phyloP scores from a whole-genome alignment of 2,113 vertebrate species.

The Daubentonia madagascariensis region DNA sequence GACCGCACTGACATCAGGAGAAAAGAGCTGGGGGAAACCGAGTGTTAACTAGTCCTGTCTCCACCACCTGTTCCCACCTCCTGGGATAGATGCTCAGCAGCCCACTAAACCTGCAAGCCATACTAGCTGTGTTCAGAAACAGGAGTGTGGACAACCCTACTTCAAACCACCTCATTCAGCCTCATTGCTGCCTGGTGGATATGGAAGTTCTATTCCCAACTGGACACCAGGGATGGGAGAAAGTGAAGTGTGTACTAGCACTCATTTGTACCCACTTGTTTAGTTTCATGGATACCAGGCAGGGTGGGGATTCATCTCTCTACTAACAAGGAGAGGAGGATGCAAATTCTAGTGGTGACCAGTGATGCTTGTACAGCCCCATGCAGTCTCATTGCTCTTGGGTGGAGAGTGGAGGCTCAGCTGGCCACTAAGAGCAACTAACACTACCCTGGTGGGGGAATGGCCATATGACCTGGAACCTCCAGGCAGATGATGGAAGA shows the following conservation, averaged over 20 bases:
- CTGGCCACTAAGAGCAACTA: background rate
- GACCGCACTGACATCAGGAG: too few species aligned
- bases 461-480: accelerated
- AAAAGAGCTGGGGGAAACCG: background rate
- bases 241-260: background rate
- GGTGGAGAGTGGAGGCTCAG: accelerated
- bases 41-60: background rate
- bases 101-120: background rate
- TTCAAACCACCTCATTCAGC: background rate
- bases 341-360: background rate
- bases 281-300: background rate
- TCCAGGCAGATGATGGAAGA: background rate
- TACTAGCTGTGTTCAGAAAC: background rate
- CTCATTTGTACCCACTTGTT: background rate
- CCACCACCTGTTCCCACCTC: background rate
- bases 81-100: background rate
- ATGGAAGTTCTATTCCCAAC: background rate
- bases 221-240: background rate
- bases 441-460: background rate
- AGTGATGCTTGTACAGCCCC: background rate
- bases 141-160: background rate
- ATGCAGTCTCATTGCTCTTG: background rate
- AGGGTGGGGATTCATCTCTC: background rate
- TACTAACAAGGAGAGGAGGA: too few species aligned
- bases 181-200: background rate